A percentile compares a stretch with the other conserved stretches of the same genome.
Evolutionary conservation across 2,888 invertebrate species (phyloP).

Genomic region (Drosophila demipolita): DNA sequence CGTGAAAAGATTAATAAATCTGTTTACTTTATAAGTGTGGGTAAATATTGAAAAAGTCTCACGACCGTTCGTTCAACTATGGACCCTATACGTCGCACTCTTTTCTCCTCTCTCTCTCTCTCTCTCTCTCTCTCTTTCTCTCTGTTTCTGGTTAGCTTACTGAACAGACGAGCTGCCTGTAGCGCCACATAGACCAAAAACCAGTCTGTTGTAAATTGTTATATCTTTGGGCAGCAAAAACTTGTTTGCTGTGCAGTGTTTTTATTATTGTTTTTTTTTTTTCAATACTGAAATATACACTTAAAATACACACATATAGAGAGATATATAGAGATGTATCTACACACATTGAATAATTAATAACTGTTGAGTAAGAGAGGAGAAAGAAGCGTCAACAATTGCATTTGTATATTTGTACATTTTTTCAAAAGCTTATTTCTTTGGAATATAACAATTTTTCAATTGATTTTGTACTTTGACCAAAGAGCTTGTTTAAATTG

Average conservation of each 20-base stretch:
- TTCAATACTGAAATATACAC: conserved; percentile 12
- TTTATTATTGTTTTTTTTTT: conserved; percentile 8
- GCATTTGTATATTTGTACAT: neutral
- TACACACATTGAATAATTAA: conserved; percentile 11
- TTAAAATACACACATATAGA: neutral
- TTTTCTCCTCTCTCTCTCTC: neutral
- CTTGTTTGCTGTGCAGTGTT: conserved; percentile 37
- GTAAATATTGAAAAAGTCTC: conserved; percentile 28
- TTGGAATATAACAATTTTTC: neutral
- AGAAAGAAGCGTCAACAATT: neutral
- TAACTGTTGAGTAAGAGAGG: neutral
- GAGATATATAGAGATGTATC: neutral
- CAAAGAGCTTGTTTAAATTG: neutral
- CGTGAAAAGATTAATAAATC: conserved; percentile 42
- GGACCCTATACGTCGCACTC: neutral
- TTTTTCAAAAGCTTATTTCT: neutral
- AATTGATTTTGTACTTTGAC: neutral
- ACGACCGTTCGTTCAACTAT: conserved; percentile 62
- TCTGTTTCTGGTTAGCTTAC: neutral
- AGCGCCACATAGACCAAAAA: conserved; percentile 37
- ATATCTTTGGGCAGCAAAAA: conserved; percentile 50
- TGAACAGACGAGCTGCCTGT: conserved; percentile 14
- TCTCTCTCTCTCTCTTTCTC: neutral
- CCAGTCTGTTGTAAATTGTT: conserved; percentile 57
- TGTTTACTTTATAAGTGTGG: conserved; percentile 31